Conservation (phyloP, 2,113 vertebrate genomes). For the Calypte anna region DNA sequence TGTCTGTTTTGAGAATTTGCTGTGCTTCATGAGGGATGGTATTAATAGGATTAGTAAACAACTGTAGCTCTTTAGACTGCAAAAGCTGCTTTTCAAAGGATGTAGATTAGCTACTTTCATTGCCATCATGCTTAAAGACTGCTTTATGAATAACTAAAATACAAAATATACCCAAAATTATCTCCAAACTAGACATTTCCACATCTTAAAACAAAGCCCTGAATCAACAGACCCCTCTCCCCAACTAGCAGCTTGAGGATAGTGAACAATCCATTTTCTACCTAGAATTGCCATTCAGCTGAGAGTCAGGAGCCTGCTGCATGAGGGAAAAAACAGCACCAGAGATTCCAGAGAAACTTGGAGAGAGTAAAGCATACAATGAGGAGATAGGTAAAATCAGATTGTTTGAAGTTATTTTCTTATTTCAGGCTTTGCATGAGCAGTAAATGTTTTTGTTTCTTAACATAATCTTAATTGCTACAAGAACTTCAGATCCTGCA, state of each 20-base stretch:
- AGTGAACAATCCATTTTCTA: background rate
- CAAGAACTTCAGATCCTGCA: background rate
- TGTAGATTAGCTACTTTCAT: background rate
- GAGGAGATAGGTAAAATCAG: background rate
- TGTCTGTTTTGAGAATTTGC: background rate
- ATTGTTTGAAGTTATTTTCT: background rate
- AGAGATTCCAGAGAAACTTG: background rate
- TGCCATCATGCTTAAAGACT: background rate
- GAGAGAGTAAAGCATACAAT: background rate
- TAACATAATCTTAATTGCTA: constrained; percentile 15
- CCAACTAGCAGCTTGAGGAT: background rate
- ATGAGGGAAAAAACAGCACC: background rate
- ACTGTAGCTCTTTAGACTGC: background rate
- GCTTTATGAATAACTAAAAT: background rate
- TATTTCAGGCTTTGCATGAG: background rate
- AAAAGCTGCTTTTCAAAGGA: background rate
- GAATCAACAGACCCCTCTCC: background rate
- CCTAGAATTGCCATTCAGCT: background rate
- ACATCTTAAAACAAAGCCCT: background rate
- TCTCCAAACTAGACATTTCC: background rate
- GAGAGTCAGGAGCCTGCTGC: background rate
- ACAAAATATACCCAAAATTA: background rate
- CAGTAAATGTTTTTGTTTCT: background rate
- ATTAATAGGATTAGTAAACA: constrained; percentile 10
- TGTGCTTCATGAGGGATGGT: background rate